Evolutionary conservation across 2,113 vertebrate species (phyloP).

Genomic region (Vidua chalybeata): DNA sequence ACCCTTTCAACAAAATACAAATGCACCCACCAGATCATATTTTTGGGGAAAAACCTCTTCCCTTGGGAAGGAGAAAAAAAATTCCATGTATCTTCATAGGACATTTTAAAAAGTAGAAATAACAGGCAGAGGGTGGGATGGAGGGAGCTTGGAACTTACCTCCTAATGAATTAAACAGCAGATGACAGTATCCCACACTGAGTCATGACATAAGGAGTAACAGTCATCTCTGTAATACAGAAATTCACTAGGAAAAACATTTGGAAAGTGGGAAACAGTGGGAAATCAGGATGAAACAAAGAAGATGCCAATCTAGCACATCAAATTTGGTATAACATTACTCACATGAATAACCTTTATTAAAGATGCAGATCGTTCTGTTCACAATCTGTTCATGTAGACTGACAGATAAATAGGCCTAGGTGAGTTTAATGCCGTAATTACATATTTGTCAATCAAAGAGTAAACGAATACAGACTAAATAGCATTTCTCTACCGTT

Average conservation of each 20-base stretch:
- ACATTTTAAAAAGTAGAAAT: background rate
- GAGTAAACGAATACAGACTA: background rate
- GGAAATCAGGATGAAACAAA: background rate
- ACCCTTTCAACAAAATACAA: background rate
- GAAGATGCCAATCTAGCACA: background rate
- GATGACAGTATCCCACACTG: background rate
- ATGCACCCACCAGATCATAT: fast-evolving
- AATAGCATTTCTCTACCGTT: background rate
- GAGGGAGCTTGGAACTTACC: background rate
- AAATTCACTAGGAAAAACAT: background rate
- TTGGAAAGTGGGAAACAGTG: background rate
- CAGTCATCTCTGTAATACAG: background rate
- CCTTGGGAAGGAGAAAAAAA: background rate
- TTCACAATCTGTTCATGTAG: background rate
- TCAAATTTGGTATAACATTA: background rate
- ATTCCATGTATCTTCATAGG: fast-evolving
- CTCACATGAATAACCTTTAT: background rate
- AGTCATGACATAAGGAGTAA: background rate
- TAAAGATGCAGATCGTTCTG: background rate
- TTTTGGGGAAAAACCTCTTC: background rate
- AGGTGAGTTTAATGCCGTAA: background rate
- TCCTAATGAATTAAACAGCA: background rate
- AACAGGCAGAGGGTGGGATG: background rate
- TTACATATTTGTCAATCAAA: background rate
- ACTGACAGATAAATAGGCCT: background rate